Base-by-base conservation (phyloP, 2,113 vertebrate genomes). In the Myiopsitta monachus region DNA sequence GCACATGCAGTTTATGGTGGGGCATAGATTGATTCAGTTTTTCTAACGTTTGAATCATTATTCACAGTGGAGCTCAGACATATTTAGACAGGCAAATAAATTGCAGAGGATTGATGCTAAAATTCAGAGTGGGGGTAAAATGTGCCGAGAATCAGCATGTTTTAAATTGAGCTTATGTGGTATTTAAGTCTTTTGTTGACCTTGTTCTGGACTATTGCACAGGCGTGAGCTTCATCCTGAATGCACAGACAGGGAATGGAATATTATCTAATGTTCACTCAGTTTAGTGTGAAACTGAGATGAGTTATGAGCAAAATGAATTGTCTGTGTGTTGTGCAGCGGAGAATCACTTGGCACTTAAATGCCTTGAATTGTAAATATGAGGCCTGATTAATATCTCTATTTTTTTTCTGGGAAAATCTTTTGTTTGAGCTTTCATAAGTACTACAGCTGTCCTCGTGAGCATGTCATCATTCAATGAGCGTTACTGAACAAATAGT, bases 121-220 rank as follows among this genome's bases (percentile, higher is more conserved):
- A 94, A 90, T 92, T 94, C 80, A 88, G 79, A 93, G 86, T 5
- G 18, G 49, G 68, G 46, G 41, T 81, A 67, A 94, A 95, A 84
- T 87, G 88, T 75, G 73, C 76, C 0, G 9, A 67, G 76, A 83
- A 77, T 93, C 91, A 93, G 90, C 92, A 81, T 33, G 79, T 88
- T 93, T 83, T 52, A 78, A 87, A 78, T 51, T 61, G 80, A 90
- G 76, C 90, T 96, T 87, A 92, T 81, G 83, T 94, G 92, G 92
- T 41, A 92, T 90, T 94, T 46, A 47, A 75, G 76, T 39, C 95
- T 84, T 94, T 94, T 93, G 92, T 92, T 90, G 83, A 83, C 69
- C 61, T 94, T 87, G 72, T 91, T 92, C 91, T 96, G 91, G 88
- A 67, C 77, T 70, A n/a, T 9, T 75, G 76, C 51, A 92, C 62